A percentile compares a stretch with the other conserved stretches of the same genome.
Evolutionary conservation across 2,797 vertebrate genomes (phyloP).

Genomic region (Coregonus ussuriensis): DNA sequence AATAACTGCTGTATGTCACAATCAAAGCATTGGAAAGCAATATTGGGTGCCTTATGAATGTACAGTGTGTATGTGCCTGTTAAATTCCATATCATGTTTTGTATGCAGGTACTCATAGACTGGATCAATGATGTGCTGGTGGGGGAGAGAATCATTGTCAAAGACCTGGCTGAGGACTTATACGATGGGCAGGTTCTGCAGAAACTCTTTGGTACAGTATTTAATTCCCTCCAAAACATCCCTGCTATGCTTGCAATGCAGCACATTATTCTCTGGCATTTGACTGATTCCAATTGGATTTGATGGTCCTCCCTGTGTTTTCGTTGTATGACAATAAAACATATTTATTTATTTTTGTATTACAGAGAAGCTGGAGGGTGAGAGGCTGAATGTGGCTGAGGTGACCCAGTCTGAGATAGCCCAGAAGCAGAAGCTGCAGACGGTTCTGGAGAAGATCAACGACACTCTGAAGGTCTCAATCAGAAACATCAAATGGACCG

Average conservation of each 20-base stretch:
- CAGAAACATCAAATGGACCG: slow-evolving; percentile 86
- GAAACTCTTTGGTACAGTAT: slow-evolving; percentile 84
- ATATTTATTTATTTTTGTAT: not conserved
- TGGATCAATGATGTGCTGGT: slow-evolving; percentile 91
- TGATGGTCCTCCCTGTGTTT: not conserved
- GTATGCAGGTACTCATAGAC: slow-evolving; percentile 84
- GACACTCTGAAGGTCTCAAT: slow-evolving; percentile 85
- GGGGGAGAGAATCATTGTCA: slow-evolving; percentile 88
- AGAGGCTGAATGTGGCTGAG: slow-evolving; percentile 88
- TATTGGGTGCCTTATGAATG: not conserved
- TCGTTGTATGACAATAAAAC: not conserved
- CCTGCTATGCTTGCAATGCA: not conserved
- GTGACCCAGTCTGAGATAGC: slow-evolving; percentile 90
- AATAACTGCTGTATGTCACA: not conserved
- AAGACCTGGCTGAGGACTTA: slow-evolving; percentile 86
- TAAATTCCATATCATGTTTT: not conserved
- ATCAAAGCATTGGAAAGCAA: not conserved
- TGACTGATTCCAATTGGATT: not conserved
- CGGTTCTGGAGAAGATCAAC: slow-evolving; percentile 88
- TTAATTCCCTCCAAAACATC: not conserved
- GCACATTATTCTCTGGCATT: not conserved
- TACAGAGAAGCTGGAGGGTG: slow-evolving; percentile 85
- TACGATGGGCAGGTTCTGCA: slow-evolving; percentile 89
- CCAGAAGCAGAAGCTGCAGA: slow-evolving; percentile 89
- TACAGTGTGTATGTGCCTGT: not conserved